Evolutionary conservation across 2,888 invertebrate genomes (phyloP).

Genomic region (Drosophila testacea): DNA sequence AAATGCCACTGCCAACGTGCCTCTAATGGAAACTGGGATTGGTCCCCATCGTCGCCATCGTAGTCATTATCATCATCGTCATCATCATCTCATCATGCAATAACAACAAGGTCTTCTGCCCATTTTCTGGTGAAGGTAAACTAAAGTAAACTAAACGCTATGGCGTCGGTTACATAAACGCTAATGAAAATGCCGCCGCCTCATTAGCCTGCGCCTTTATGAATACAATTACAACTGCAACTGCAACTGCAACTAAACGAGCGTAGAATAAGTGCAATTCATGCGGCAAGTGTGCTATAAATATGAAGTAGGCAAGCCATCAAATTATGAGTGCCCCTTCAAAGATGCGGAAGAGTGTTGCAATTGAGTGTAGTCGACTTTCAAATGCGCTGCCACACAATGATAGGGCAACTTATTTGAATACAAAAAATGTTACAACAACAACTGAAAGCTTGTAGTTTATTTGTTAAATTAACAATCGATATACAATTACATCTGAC

Average conservation of each 20-base stretch:
- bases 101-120: conserved; percentile 51
- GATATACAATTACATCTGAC: too few relatives aligned
- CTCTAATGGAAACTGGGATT: conserved; percentile 65
- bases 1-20: conserved; percentile 59
- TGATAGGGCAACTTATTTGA: background rate
- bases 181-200: conserved; percentile 68
- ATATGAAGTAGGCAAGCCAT: conserved; percentile 43
- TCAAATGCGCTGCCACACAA: conserved; percentile 2
- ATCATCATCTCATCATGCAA: conserved; percentile 15
- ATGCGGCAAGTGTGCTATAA: conserved; percentile 57
- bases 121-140: conserved; percentile 56
- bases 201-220: conserved; percentile 65
- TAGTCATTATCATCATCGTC: background rate
- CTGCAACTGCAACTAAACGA: conserved; percentile 42
- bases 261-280: conserved; percentile 68
- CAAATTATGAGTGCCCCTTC: conserved; percentile 58
- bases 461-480: background rate
- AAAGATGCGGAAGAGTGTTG: conserved; percentile 33
- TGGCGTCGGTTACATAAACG: conserved; percentile 59
- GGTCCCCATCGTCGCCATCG: conserved; percentile 27
- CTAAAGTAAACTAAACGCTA: conserved; percentile 11
- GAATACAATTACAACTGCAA: conserved; percentile 47
- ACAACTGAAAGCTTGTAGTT: background rate
- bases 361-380: conserved; percentile 21
- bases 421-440: background rate